Percentiles rank a stretch among this genome's conserved stretches.
Evolutionary conservation across 2,113 vertebrate species (phyloP).

Genomic region (Otocyon megalotis): DNA sequence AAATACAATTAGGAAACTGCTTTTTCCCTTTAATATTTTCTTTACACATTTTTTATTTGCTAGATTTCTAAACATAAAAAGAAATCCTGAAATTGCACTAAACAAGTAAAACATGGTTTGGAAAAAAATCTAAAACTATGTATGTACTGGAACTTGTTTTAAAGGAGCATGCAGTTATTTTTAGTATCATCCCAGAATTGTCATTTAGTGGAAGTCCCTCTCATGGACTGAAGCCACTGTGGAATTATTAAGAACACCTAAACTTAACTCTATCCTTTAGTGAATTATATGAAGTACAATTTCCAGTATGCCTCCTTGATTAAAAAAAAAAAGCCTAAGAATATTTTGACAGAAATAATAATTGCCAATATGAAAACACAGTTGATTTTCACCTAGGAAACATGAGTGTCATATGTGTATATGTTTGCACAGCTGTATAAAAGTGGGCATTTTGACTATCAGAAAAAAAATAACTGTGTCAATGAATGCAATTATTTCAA

Average conservation of each 20-base stretch:
- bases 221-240: neutral
- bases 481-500: constrained; percentile 7
- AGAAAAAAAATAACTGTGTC: neutral
- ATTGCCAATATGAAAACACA: neutral
- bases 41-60: neutral
- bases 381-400: neutral
- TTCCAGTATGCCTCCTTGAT: neutral
- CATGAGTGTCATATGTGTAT: neutral
- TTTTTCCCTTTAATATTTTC: neutral
- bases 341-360: neutral
- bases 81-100: neutral
- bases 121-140: neutral
- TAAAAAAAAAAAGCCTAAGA: constrained; percentile 25
- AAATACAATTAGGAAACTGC: neutral
- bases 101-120: neutral
- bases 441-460: neutral
- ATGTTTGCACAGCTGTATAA: neutral
- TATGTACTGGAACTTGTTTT: neutral
- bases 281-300: neutral
- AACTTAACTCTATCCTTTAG: neutral
- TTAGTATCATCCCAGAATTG: neutral
- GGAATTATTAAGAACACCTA: neutral
- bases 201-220: neutral
- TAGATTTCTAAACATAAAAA: neutral
- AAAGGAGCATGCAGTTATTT: neutral